Conservation (phyloP, 2,888 invertebrate genomes). For the Teinopalpus imperialis region DNA sequence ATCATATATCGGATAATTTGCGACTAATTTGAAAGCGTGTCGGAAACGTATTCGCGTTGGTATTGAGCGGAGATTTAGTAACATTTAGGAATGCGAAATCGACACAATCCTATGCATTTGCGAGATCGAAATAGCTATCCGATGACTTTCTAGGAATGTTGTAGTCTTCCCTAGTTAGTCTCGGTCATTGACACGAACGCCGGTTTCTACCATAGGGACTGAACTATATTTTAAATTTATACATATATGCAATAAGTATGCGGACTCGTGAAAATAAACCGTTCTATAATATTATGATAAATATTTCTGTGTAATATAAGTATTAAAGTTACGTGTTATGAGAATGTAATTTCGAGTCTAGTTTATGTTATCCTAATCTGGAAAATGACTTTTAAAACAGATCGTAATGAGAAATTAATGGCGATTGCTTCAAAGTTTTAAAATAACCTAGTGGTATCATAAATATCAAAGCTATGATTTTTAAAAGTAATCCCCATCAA, state of each 20-base stretch:
- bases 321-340: no score
- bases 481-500: no score
- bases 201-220: slow-evolving; percentile 10
- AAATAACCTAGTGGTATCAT: no score
- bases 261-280: slow-evolving; percentile 9
- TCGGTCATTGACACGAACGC: slow-evolving; percentile 24
- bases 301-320: no score
- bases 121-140: slow-evolving; percentile 25
- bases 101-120: slow-evolving; percentile 30
- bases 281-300: slow-evolving; percentile 17
- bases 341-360: no score
- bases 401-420: no score
- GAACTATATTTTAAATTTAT: slow-evolving; percentile 23
- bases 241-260: slow-evolving; percentile 15
- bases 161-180: slow-evolving; percentile 27
- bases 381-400: no score
- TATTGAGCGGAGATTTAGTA: slow-evolving; percentile 26
- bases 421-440: no score
- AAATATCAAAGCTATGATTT: no score
- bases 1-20: slow-evolving; percentile 3
- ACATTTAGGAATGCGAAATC: slow-evolving; percentile 28
- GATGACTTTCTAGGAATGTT: slow-evolving; percentile 31
- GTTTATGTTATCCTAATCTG: no score
- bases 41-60: not conserved
- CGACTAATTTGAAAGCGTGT: slow-evolving; percentile 12